Evolutionary conservation across 2,888 invertebrate species (phyloP), one percentile per base, ranked within the genome.

Genomic region (Tipula confusa): DNA sequence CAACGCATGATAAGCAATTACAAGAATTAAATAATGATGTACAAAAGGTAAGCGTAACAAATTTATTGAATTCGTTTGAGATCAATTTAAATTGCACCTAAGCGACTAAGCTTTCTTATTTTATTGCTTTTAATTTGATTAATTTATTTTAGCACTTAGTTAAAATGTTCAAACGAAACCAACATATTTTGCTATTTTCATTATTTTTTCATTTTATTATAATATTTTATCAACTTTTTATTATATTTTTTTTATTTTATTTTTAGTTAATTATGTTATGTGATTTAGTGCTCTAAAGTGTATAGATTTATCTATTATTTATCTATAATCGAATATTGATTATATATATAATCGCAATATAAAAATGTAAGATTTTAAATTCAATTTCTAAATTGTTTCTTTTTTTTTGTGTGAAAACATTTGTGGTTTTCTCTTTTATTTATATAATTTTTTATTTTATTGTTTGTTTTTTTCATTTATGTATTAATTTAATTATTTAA

Each of bases 1-100:
- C 95, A 83, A 94, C 95, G 79, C 99, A 99, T 88, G 96, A 96
- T 87, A 97, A 98, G 87, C 97, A 98, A 88, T 91, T 96, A 87
- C 97, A 97, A 86, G 97, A 96, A 88, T 91, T 98, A 85, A 93
- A 94, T 85, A 95, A 95, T 89, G 97, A 97, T 88, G 94, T 97
- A 86, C 95, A 96, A 88, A 95, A 94, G 90, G 96, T 96, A 89
- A 18, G 79, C 31, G n/a, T 31, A 29, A 83, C 48, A 31, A 83
- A 84, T 82, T 79, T 43, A 11, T 82, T 29, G 9, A 64, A 64
- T 24, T 64, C 64, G 15, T 36, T 36, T 36, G 36, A 36, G 43
- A 24, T n/a, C 29, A 31, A 81, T 81, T 81, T 31, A 31, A 82
- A 82, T 82, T 33, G 43, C 64, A 64, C n/a, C n/a, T n/a, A n/a